Conservation (phyloP, 2,113 vertebrate species). For the Trochalopteron elliotii region DNA sequence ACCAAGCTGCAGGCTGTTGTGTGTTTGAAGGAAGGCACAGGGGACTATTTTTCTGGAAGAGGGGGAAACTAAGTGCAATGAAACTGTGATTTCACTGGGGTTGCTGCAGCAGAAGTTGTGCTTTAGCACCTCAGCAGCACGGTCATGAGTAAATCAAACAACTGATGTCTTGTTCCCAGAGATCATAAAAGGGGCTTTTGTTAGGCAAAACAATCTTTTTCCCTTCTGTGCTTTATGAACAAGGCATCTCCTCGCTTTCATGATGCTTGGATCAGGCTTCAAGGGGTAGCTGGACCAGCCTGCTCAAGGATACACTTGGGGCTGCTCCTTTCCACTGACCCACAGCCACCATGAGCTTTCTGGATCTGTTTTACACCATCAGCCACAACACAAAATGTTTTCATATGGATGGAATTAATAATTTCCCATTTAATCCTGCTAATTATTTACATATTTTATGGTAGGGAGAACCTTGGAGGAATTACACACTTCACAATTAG, state of each 20-base stretch:
- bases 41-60: not conserved
- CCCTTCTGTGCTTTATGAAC: not conserved
- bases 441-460: not conserved
- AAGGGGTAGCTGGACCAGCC: not conserved
- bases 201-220: not conserved
- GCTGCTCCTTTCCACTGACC: not conserved
- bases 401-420: not conserved
- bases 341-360: rapidly evolving
- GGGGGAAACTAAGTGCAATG: not conserved
- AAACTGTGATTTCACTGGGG: not conserved
- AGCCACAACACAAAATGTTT: not conserved
- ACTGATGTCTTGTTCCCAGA: not conserved
- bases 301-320: not conserved
- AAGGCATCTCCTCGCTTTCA: rapidly evolving
- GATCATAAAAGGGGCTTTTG: not conserved
- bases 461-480: not conserved
- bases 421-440: not conserved
- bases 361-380: not conserved
- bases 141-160: not conserved
- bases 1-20: not conserved
- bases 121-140: rapidly evolving
- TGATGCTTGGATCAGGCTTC: not conserved
- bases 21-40: not conserved
- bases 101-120: not conserved
- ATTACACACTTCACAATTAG: not conserved